Base-by-base conservation (phyloP, 2,888 invertebrate genomes). In the Tortrix viridana region DNA sequence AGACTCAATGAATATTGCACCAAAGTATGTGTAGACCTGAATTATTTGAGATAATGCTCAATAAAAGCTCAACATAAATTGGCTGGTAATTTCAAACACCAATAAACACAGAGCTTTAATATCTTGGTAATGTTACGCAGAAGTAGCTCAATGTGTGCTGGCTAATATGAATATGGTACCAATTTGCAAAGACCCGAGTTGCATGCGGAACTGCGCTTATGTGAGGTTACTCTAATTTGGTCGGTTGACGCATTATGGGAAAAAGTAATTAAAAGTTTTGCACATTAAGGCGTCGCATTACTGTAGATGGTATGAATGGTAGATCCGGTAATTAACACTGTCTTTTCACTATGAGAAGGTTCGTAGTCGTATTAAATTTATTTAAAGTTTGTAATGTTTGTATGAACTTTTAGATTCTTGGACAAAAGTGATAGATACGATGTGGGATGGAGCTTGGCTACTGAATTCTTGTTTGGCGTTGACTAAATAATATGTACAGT, bases 241-340 rank as follows among this genome's bases (percentile, higher is more conserved):
- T 32, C 37, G 56, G 52, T 14, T 44, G 38, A 12, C 22, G 49
- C 32, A 43, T 58, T 58, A 62, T 52, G 56, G 56, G 56, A 62
- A 62, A 60, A 57, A 62, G 62, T 62, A 62, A 62, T 62, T 62
- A 62, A 62, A 62, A 62, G 52, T 62, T 62, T 62, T 62, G 56
- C 62, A 56, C 62, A 62, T 62, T 46, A 62, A 62, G 46, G 62
- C 62, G 58, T 56, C 46, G 55, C 50, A 56, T 49, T 61, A 44
- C 55, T 26, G 61, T 37, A 41, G 61, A 56, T 62, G 56, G 37
- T 3, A 23, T 50, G 26, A 56, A 61, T 38, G 26, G 56, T 56
- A 46, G 62, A 62, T 46, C 44, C 62, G 62, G 50, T 38, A 44
- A 62, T 56, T 56, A 56, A 44, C 18, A 50, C 26, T 43, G 22